Percentiles rank a stretch among this genome's conserved stretches.
Conservation (phyloP, 2,797 vertebrate species). For the Pseudomugil tenellus region DNA sequence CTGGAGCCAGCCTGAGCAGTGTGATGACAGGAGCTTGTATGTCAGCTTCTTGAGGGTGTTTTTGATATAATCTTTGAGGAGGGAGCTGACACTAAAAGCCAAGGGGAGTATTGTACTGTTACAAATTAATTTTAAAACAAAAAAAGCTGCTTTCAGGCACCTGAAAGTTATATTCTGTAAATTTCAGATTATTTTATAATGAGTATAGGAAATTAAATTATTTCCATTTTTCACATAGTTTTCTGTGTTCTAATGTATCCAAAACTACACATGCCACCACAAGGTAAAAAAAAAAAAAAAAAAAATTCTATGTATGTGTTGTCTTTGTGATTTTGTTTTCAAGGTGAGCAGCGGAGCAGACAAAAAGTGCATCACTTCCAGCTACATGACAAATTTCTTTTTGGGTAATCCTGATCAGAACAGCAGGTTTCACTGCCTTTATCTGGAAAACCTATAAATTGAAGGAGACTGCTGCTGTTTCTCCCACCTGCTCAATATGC, state of each 20-base stretch:
- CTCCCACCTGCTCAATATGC: not conserved
- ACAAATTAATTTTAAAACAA: slow-evolving; percentile 12
- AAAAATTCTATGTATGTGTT: too few relatives aligned
- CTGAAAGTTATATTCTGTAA: not conserved
- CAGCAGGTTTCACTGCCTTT: not conserved
- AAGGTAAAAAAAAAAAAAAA: too few relatives aligned
- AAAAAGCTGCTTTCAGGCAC: slow-evolving; percentile 24
- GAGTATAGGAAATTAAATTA: not conserved
- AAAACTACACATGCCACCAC: not conserved
- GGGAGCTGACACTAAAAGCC: slow-evolving; percentile 23
- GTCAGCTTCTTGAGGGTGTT: slow-evolving; percentile 16
- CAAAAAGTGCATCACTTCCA: not conserved
- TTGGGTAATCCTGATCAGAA: slow-evolving; percentile 4
- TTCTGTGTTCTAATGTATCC: not conserved
- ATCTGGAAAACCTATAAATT: not conserved
- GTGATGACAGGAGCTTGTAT: slow-evolving; percentile 46
- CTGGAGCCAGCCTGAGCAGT: slow-evolving; percentile 15
- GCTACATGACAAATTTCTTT: not conserved
- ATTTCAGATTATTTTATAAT: not conserved
- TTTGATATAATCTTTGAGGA: slow-evolving; percentile 36
- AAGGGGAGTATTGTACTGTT: slow-evolving; percentile 6
- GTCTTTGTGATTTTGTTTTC: not conserved
- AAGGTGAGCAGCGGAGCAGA: not conserved
- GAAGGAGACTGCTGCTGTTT: not conserved
- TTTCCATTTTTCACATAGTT: not conserved